phyloP scores from a whole-genome alignment of 2,113 vertebrate genomes.

The Psophia crepitans region DNA sequence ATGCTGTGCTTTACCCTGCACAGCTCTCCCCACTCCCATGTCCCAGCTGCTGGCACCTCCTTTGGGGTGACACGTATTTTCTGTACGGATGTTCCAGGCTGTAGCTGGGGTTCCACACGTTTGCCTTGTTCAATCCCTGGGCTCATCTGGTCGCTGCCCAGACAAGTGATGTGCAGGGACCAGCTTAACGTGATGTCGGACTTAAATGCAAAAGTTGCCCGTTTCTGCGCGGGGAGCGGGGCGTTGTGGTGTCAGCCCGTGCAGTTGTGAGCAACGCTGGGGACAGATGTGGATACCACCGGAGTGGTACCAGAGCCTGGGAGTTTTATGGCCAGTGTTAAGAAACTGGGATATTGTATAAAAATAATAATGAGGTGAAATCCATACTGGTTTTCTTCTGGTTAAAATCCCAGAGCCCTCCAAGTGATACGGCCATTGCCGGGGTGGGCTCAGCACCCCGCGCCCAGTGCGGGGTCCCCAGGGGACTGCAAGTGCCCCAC shows the following conservation, averaged over 20 bases:
- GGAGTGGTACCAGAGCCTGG: not conserved
- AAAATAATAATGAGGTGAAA: fast-evolving
- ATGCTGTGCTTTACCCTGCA: fast-evolving
- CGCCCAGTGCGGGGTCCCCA: not conserved
- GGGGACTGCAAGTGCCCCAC: not conserved
- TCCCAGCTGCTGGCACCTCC: not conserved
- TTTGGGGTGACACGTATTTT: not conserved
- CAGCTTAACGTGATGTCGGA: not conserved
- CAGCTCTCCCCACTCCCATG: fast-evolving
- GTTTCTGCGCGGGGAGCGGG: fast-evolving
- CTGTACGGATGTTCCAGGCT: fast-evolving
- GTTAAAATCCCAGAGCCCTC: not conserved
- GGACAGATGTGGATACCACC: not conserved
- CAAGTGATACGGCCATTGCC: fast-evolving
- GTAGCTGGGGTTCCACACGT: fast-evolving
- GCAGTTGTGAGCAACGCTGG: fast-evolving
- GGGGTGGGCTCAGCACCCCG: not conserved
- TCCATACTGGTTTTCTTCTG: not conserved
- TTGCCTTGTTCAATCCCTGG: not conserved
- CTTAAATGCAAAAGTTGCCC: not conserved
- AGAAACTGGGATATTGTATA: fast-evolving
- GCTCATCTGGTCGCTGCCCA: not conserved
- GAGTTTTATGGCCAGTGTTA: fast-evolving
- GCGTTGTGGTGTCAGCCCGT: fast-evolving
- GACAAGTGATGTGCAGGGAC: not conserved